Base-by-base conservation (phyloP, 2,888 invertebrate species). In the Perizoma affinitatum region DNA sequence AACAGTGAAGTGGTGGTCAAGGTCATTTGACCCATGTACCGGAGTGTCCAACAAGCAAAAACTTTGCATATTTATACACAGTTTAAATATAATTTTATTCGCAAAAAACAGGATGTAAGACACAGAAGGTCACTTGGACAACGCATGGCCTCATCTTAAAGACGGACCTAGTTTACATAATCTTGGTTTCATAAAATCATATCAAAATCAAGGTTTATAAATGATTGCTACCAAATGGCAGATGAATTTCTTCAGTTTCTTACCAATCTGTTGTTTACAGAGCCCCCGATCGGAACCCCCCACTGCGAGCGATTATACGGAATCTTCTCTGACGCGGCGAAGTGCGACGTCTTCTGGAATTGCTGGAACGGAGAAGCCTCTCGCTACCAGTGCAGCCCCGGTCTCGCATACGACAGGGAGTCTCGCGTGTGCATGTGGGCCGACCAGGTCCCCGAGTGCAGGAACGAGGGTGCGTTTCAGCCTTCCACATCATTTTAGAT, bases 361-460 rank as follows among this genome's bases (percentile, higher is more conserved):
- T 98, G 98, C 90, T 98, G 98, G 98, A 97, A 97, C 90, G 98
- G 98, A 54, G 98, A 98, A 86, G 96, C 98, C 5, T 97, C 97
- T 82, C 95, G 97, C 78, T 98, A 98, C 91, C 97, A 98, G 88
- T 98, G 98, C 93, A 97, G 98, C 73, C 98, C 98, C 75, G 98
- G 98, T 73, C 94, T 98, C 53, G 98, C 98, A 70, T 98, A 98
- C 93, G 97, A 98, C 93, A 95, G 97, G 72, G 97, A 98, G 89
- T 95, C 97, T 54, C 95, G 98, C 73, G 97, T 98, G 59, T 98
- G 98, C 93, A 97, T 98, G 97, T 97, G 98, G 98, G 97, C 98
- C 75, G 97, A 98, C 93, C 96, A 97, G 92, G 97, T 98, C 63
- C 96, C 97, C 54, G 96, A 98, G 90, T 98, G 98, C 94, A 97